These are phyloP conservation scores for Holocentrus rufus DNA, from an alignment of 2,797 vertebrate genomes.

Conservation along the genomic window DNA sequence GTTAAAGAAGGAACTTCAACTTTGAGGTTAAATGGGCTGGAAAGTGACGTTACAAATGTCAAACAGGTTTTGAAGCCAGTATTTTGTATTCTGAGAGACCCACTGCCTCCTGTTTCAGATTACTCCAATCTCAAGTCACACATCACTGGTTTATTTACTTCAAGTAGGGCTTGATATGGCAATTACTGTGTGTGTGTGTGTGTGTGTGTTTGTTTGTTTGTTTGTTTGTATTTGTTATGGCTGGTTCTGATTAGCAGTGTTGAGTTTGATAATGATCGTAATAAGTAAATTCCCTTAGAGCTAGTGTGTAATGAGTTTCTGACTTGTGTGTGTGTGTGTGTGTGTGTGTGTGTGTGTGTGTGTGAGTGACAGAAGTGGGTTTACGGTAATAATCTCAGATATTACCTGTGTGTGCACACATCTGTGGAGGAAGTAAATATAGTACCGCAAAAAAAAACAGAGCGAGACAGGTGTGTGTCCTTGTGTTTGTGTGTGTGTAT, in stretches of 20 bases:
- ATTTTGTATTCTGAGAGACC: conserved; percentile 11
- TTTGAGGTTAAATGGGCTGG: not conserved
- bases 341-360: conserved; percentile 14
- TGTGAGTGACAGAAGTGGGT: conserved; percentile 32
- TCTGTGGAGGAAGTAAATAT: not conserved
- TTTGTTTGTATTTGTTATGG: conserved; percentile 17
- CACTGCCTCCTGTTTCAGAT: conserved; percentile 15
- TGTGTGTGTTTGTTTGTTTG: not conserved
- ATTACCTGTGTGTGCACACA: conserved; percentile 8
- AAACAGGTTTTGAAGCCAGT: conserved; percentile 16
- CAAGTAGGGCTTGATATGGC: conserved; percentile 18
- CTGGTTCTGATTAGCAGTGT: conserved; percentile 54
- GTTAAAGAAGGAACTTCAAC: not conserved
- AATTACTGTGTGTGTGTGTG: conserved; percentile 9
- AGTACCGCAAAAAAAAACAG: too few species aligned
- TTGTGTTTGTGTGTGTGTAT: conserved; percentile 12
- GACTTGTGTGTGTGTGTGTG: conserved; percentile 25
- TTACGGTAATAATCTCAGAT: conserved; percentile 13
- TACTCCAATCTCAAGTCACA: conserved; percentile 20
- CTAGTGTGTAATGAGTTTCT: conserved; percentile 58
- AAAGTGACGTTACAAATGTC: conserved; percentile 15
- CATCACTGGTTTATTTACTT: conserved; percentile 32
- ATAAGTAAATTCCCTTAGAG: conserved; percentile 51
- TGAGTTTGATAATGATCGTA: conserved; percentile 56
- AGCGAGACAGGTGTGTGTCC: not conserved